Conservation (phyloP, 2,113 vertebrate genomes). For the Nycticebus coucang region DNA sequence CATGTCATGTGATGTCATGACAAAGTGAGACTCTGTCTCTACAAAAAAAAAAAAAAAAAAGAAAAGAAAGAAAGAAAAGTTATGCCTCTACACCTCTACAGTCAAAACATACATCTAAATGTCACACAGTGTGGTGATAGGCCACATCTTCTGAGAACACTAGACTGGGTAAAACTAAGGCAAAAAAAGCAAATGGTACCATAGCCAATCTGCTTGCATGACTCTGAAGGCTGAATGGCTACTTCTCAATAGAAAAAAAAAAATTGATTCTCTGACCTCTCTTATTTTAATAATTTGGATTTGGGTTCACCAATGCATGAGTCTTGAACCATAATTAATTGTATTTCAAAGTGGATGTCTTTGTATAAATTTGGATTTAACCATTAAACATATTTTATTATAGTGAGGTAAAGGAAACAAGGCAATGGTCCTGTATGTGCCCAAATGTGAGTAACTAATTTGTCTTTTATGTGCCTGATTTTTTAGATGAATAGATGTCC, state of each 20-base stretch:
- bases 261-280: background rate
- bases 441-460: background rate
- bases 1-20: too few species aligned
- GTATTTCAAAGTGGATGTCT: background rate
- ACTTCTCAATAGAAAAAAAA: background rate
- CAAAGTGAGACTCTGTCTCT: too few species aligned
- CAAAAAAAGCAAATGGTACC: background rate
- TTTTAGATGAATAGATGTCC: background rate
- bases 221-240: background rate
- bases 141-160: background rate
- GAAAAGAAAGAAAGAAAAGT: too few species aligned
- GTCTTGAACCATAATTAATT: background rate
- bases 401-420: background rate
- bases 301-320: background rate
- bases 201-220: background rate
- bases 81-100: background rate
- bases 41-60: too few species aligned
- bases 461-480: background rate
- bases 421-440: background rate
- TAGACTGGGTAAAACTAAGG: background rate
- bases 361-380: background rate
- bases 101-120: background rate
- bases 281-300: background rate
- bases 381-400: background rate
- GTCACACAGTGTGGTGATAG: accelerated